Conservation (phyloP, 1,140 invertebrate genomes). For the Neuroterus valhalla region DNA sequence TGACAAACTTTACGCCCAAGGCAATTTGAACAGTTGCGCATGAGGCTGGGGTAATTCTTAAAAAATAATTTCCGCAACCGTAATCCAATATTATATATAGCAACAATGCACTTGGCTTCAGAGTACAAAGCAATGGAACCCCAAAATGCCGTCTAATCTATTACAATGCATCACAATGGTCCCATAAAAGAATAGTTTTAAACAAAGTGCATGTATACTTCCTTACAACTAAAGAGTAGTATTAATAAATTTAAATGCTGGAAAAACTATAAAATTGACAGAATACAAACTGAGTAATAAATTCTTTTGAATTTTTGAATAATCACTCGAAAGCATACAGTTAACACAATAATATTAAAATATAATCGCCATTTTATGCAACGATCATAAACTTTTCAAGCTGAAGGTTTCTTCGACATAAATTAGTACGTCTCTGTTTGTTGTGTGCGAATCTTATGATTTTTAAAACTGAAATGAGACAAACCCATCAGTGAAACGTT, state of each 20-base stretch:
- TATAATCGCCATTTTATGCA: conserved; percentile 52
- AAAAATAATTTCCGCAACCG: conserved; percentile 7
- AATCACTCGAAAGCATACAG: neutral
- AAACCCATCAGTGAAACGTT: neutral
- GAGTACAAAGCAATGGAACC: neutral
- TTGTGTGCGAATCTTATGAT: no score
- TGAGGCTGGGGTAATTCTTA: neutral
- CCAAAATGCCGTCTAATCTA: neutral
- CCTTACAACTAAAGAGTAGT: neutral
- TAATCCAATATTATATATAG: neutral
- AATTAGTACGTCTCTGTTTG: neutral
- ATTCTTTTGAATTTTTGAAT: neutral
- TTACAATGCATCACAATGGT: conserved; percentile 26
- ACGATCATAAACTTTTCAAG: conserved; percentile 55
- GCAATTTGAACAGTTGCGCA: neutral
- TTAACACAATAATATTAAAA: conserved; percentile 40
- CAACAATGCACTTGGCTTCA: neutral
- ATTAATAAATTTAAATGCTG: neutral
- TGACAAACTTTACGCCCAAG: neutral
- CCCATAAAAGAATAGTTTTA: neutral
- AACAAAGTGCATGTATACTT: neutral
- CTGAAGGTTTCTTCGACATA: conserved; percentile 4
- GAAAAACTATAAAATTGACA: neutral
- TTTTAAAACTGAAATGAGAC: neutral
- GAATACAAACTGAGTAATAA: neutral